Conservation (phyloP, 2,113 vertebrate species). For the Chaetodon auriga region DNA sequence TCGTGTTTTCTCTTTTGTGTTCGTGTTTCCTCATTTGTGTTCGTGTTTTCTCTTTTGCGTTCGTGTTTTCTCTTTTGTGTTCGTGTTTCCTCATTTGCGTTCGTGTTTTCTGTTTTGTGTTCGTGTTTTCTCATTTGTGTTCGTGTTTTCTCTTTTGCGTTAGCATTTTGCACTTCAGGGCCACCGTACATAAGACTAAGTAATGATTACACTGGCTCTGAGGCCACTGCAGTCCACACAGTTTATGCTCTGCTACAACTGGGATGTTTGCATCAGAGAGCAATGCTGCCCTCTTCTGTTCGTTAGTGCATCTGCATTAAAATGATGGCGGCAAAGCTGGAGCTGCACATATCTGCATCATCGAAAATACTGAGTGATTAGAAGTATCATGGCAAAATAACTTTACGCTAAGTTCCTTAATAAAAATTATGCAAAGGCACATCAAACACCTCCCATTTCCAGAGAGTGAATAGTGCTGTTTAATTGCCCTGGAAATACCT, state of each 20-base stretch:
- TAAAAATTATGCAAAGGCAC: neutral
- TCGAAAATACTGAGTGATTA: neutral
- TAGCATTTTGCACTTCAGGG: too few relatives aligned
- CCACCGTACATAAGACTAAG: too few relatives aligned
- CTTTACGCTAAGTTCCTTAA: neutral
- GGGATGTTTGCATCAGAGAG: neutral
- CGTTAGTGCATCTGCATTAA: neutral
- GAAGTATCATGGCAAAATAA: neutral
- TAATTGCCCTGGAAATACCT: too few relatives aligned
- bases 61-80: too few relatives aligned
- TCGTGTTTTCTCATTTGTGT: too few relatives aligned
- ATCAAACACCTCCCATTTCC: neutral
- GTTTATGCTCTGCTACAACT: neutral
- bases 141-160: too few relatives aligned
- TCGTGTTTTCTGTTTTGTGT: too few relatives aligned
- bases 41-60: too few relatives aligned
- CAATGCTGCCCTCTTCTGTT: constrained; percentile 73
- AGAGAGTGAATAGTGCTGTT: too few relatives aligned
- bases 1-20: too few relatives aligned
- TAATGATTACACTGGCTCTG: constrained; percentile 27
- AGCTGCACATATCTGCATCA: neutral
- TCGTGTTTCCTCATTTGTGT: too few relatives aligned
- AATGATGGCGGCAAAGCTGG: neutral
- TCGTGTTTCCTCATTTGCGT: too few relatives aligned
- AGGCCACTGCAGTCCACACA: constrained; percentile 38